A percentile compares a stretch with the other conserved stretches of the same genome.
These are phyloP conservation scores for Entelurus aequoreus DNA, from an alignment of 2,113 vertebrate species.

Conservation along the genomic window DNA sequence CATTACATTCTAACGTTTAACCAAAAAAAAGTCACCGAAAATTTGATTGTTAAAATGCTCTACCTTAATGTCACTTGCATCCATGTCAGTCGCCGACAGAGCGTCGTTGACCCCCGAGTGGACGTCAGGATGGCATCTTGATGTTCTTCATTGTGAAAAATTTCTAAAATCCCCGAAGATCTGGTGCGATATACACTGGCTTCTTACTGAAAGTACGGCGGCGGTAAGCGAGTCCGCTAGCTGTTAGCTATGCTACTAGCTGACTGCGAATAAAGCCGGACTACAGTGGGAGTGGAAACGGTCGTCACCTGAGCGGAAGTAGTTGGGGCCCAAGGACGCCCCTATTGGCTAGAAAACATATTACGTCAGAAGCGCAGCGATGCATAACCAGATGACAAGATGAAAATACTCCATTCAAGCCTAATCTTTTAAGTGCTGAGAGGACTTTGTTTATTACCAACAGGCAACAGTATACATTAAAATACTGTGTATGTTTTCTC, in stretches of 20 bases:
- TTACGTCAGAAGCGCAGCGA: not conserved
- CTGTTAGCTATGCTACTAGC: constrained; percentile 3
- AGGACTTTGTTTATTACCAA: constrained; percentile 61
- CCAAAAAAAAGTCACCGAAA: not conserved
- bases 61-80: constrained; percentile 73
- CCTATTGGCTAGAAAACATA: not conserved
- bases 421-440: constrained; percentile 48
- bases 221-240: constrained; percentile 32
- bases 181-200: not conserved
- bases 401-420: constrained; percentile 4
- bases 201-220: not conserved
- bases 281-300: constrained; percentile 44
- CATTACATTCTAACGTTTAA: constrained; percentile 21
- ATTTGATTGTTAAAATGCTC: not conserved
- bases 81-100: constrained; percentile 66
- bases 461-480: constrained; percentile 60
- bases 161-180: constrained; percentile 9
- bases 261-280: not conserved
- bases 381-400: constrained; percentile 10
- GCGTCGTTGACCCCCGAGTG: constrained; percentile 46
- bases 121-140: constrained; percentile 60
- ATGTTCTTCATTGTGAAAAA: constrained; percentile 60
- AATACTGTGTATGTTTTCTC: constrained; percentile 58
- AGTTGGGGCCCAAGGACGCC: constrained; percentile 45
- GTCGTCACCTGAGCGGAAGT: constrained; percentile 80